Percentiles rank a stretch among this genome's conserved stretches.
Evolutionary conservation across 2,113 vertebrate genomes (phyloP).

Genomic region (Calypte anna): DNA sequence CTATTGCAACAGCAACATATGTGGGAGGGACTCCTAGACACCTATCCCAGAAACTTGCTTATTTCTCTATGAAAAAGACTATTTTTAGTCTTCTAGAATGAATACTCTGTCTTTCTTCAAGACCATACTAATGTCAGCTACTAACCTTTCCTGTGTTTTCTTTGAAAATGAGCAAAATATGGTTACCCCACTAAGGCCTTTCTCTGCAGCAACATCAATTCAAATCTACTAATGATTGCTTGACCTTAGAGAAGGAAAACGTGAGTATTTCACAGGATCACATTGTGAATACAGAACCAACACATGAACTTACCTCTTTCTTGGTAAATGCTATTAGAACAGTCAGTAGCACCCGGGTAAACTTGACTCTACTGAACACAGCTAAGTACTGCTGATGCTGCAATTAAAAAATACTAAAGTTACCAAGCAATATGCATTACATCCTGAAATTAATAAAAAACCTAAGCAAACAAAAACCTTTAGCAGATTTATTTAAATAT

Average conservation of each 20-base stretch:
- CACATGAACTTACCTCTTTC: constrained; percentile 84
- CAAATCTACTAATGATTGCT: background rate
- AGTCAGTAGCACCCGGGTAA: constrained; percentile 89
- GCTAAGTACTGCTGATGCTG: constrained; percentile 94
- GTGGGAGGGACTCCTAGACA: background rate
- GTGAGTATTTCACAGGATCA: background rate
- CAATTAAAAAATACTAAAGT: constrained; percentile 14
- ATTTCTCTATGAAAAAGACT: background rate
- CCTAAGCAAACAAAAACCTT: background rate
- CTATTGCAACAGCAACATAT: background rate
- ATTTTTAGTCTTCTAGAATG: background rate
- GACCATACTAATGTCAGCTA: background rate
- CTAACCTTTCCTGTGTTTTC: background rate
- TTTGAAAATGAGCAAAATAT: background rate
- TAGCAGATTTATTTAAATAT: background rate
- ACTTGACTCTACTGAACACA: constrained; percentile 94
- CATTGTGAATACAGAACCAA: background rate
- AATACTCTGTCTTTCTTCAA: background rate
- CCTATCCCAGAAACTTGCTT: background rate
- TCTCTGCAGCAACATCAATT: background rate
- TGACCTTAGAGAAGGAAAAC: background rate
- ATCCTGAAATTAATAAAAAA: background rate
- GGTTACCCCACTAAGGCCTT: background rate
- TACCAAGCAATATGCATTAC: background rate
- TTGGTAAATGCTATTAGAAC: constrained; percentile 94